These are phyloP conservation scores for Anthophora plumipes DNA, from an alignment of 2,888 invertebrate genomes.

Conservation along the genomic window DNA sequence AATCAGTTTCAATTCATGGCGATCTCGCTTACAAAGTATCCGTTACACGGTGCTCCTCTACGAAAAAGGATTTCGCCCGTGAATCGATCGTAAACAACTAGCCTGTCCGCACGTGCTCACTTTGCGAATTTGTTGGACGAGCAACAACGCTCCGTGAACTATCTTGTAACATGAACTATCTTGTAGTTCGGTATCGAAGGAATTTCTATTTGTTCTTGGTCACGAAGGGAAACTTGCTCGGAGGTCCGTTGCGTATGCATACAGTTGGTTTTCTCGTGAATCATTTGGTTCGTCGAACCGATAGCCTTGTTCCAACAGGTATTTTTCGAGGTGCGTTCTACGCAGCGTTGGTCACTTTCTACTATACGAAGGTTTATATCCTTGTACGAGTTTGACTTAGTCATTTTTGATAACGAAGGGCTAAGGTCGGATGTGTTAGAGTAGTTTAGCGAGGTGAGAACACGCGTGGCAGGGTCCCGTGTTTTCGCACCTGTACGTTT, in stretches of 20 bases:
- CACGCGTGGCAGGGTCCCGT: neutral
- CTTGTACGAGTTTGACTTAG: neutral
- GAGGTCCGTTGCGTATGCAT: too few species aligned
- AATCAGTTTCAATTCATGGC: conserved; percentile 61
- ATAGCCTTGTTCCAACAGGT: neutral
- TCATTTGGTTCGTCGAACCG: neutral
- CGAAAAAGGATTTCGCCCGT: conserved; percentile 30
- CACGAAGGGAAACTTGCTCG: too few species aligned
- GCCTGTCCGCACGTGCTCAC: conserved; percentile 10
- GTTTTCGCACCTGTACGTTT: neutral
- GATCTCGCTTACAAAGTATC: conserved; percentile 52
- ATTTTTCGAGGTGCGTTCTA: neutral
- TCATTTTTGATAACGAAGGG: neutral
- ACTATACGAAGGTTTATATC: neutral
- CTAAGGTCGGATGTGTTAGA: conserved; percentile 13
- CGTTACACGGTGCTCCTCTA: conserved; percentile 43
- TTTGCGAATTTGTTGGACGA: conserved; percentile 13
- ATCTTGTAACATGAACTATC: neutral
- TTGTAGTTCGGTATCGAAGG: neutral
- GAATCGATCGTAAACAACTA: conserved; percentile 41
- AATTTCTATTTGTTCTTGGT: neutral
- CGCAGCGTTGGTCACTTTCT: neutral
- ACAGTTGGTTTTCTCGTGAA: neutral
- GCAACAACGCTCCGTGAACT: neutral
- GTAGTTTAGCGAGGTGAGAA: conserved; percentile 2